Evolutionary conservation across 30 jellyfish, hydroid and myxozoan genomes (phyloP), one percentile per base, ranked within the genome.

Genomic region (Catostylus mosaicus): DNA sequence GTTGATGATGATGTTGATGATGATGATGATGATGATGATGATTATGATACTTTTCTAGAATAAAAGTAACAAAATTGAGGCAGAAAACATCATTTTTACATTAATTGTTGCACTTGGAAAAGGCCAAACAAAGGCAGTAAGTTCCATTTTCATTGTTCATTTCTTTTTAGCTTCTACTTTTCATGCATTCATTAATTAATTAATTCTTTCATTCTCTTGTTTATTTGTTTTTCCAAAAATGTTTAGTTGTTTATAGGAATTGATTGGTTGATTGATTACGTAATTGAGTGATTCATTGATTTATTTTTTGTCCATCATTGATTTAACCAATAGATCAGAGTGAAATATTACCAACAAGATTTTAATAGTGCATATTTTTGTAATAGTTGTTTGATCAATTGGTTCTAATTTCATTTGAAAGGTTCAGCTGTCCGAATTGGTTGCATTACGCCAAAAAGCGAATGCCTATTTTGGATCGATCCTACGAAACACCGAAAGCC

Each of bases 351-450:
- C n/a, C n/a, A n/a, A n/a, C n/a, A n/a, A n/a, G n/a, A n/a, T n/a
- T n/a, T n/a, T n/a, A n/a, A n/a, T n/a, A n/a, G n/a, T n/a, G n/a
- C n/a, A n/a, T n/a, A n/a, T n/a, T n/a, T n/a, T n/a, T n/a, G n/a
- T n/a, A n/a, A n/a, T n/a, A n/a, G n/a, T n/a, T n/a, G n/a, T n/a
- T n/a, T n/a, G n/a, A n/a, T n/a, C n/a, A n/a, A n/a, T n/a, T n/a
- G n/a, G n/a, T n/a, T n/a, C n/a, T n/a, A n/a, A n/a, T n/a, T n/a
- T n/a, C n/a, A n/a, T n/a, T n/a, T n/a, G n/a, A 9, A 22, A 80
- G 84, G 22, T 30, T 51, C 67, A 51, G 38, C 88, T 82, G n/a
- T 62, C 87, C 29, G 94, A 89, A 45, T 61, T 80, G 56, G 80
- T 43, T 12, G 59, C 73, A 62, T 77, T 82, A 12, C 85, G 94